Evolutionary conservation across 2,888 invertebrate genomes (phyloP).

Genomic region (Agonopterix alstromeriana): DNA sequence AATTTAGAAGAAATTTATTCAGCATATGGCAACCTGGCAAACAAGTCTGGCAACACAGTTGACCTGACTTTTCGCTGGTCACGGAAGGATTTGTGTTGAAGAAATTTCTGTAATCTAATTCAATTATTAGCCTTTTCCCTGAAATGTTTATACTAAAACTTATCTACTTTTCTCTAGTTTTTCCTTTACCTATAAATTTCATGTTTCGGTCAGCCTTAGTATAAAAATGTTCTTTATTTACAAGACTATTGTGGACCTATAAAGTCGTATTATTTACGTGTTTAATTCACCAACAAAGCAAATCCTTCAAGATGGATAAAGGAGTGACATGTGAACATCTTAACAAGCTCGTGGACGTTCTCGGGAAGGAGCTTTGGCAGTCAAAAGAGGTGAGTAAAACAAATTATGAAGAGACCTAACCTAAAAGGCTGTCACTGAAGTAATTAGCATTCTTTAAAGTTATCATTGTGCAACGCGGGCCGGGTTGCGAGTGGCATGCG

Average conservation of each 20-base stretch:
- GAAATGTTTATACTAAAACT: slow-evolving; percentile 49
- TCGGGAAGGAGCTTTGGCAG: slow-evolving; percentile 63
- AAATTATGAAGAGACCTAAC: slow-evolving; percentile 41
- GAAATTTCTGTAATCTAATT: slow-evolving; percentile 70
- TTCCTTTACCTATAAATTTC: slow-evolving; percentile 23
- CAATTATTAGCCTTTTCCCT: slow-evolving; percentile 47
- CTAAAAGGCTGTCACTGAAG: slow-evolving; percentile 43
- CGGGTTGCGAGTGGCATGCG: slow-evolving; percentile 5
- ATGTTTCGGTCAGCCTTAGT: slow-evolving; percentile 26
- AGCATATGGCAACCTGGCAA: neutral
- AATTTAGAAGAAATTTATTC: too few relatives aligned
- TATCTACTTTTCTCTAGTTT: slow-evolving; percentile 21
- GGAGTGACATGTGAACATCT: slow-evolving; percentile 69
- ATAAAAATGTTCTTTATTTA: slow-evolving; percentile 31
- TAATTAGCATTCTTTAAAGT: slow-evolving; percentile 53
- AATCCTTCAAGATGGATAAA: slow-evolving; percentile 58
- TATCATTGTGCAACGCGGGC: slow-evolving; percentile 50
- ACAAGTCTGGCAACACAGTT: neutral
- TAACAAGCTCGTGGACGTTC: slow-evolving; percentile 54
- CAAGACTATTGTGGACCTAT: slow-evolving; percentile 17
- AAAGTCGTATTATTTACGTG: slow-evolving; percentile 46
- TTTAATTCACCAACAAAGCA: slow-evolving; percentile 23
- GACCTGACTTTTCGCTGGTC: slow-evolving; percentile 70
- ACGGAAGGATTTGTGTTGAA: slow-evolving; percentile 63
- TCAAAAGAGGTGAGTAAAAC: slow-evolving; percentile 54